These are phyloP conservation scores for Eolophus roseicapilla DNA, from an alignment of 2,113 vertebrate species.

Conservation along the genomic window DNA sequence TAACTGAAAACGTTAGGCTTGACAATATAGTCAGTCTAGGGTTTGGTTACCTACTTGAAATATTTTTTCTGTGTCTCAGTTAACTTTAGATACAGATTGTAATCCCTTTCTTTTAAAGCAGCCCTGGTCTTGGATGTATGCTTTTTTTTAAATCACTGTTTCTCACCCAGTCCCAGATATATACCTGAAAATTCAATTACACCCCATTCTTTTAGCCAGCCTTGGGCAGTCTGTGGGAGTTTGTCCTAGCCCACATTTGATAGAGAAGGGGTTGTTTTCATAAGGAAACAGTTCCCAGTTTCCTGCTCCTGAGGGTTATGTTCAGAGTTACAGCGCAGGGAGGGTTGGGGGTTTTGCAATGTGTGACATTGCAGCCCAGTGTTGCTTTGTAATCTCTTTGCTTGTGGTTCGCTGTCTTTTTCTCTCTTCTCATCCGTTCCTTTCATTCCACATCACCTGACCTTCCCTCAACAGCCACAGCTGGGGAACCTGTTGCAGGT, in stretches of 20 bases:
- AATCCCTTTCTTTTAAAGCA: not conserved
- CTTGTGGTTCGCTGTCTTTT: conserved; percentile 63
- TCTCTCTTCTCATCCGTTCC: conserved; percentile 27
- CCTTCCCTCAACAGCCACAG: conserved; percentile 77
- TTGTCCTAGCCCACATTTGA: not conserved
- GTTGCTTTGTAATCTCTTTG: conserved; percentile 47
- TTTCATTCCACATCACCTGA: conserved; percentile 20
- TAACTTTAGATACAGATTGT: not conserved
- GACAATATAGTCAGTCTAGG: not conserved
- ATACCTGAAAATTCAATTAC: not conserved
- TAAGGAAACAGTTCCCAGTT: not conserved
- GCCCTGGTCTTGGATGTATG: not conserved
- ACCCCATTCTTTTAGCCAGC: not conserved
- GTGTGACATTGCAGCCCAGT: not conserved
- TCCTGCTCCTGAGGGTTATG: not conserved
- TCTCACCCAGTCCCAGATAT: not conserved
- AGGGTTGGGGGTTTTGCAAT: not conserved
- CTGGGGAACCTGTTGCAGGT: conserved; percentile 84
- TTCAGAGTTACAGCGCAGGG: not conserved
- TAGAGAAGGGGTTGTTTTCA: not conserved
- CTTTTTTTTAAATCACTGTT: not conserved
- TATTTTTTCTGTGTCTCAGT: not conserved
- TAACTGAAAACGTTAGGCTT: not conserved
- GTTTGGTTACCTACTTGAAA: not conserved
- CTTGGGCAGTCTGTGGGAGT: not conserved